Evolutionary conservation across 2,888 invertebrate genomes (phyloP).

Genomic region (Tetragonisca angustula): DNA sequence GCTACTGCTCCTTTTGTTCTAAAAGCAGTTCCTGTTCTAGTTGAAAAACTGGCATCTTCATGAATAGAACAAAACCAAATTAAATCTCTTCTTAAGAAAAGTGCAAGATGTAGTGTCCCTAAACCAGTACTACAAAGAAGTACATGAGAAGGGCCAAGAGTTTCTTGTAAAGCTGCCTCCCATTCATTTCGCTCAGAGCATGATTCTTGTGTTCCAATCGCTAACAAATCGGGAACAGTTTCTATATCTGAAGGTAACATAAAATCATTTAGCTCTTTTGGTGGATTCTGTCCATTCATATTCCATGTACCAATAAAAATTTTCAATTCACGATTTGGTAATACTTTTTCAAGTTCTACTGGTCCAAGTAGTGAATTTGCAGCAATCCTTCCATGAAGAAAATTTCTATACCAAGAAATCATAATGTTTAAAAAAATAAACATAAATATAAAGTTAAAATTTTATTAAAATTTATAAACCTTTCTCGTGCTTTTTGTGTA

Average conservation of each 20-base stretch:
- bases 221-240: constrained; percentile 95
- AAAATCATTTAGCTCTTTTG: constrained; percentile 94
- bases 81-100: constrained; percentile 95
- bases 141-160: constrained; percentile 96
- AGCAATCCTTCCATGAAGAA: constrained; percentile 91
- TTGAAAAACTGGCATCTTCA: constrained; percentile 94
- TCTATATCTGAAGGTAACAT: constrained; percentile 93
- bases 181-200: constrained; percentile 94
- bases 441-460: background rate
- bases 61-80: constrained; percentile 98
- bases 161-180: constrained; percentile 96
- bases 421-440: background rate
- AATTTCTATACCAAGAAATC: constrained; percentile 86
- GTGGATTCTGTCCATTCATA: constrained; percentile 96
- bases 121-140: constrained; percentile 86
- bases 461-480: constrained; percentile 82
- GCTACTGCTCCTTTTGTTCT: constrained; percentile 98
- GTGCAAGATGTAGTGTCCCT: constrained; percentile 93
- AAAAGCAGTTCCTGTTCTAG: constrained; percentile 95
- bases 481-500: constrained; percentile 91
- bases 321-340: constrained; percentile 93
- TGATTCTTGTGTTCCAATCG: constrained; percentile 97
- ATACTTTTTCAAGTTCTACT: constrained; percentile 93
- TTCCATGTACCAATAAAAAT: constrained; percentile 98
- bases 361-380: constrained; percentile 93